These are phyloP conservation scores for Pseudorectes ferrugineus DNA, from an alignment of 2,113 vertebrate genomes.

Conservation along the genomic window DNA sequence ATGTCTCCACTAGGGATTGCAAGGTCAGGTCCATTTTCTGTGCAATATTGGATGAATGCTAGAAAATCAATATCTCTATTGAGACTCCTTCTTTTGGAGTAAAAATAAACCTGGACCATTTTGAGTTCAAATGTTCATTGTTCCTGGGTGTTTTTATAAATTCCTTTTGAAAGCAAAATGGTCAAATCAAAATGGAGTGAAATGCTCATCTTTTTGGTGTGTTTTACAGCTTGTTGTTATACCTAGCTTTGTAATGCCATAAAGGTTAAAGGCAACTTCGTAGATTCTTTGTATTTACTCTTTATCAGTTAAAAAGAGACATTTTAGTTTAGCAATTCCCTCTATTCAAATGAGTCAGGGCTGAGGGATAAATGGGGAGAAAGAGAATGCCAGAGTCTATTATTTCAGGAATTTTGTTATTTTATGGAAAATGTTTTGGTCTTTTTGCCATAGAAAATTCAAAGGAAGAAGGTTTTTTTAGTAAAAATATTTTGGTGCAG, in stretches of 20 bases:
- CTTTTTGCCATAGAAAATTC: neutral
- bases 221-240: slow-evolving; percentile 63
- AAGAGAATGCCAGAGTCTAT: neutral
- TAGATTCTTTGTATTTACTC: slow-evolving; percentile 21
- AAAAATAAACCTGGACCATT: slow-evolving; percentile 64
- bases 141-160: slow-evolving; percentile 70
- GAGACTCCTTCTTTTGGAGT: slow-evolving; percentile 49
- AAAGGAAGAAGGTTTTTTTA: neutral
- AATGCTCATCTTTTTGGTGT: slow-evolving; percentile 42
- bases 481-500: neutral
- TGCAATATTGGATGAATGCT: slow-evolving; percentile 64
- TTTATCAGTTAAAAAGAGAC: slow-evolving; percentile 51
- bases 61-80: slow-evolving; percentile 67
- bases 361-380: neutral
- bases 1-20: slow-evolving; percentile 45
- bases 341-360: neutral
- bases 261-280: slow-evolving; percentile 50
- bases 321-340: slow-evolving; percentile 17
- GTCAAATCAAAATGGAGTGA: slow-evolving; percentile 66
- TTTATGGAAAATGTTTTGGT: neutral
- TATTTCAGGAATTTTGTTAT: neutral
- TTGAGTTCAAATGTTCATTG: slow-evolving; percentile 72
- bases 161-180: slow-evolving; percentile 73
- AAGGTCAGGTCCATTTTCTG: slow-evolving; percentile 60
- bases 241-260: slow-evolving; percentile 59